Evolutionary conservation across 2,113 vertebrate species (phyloP).

Genomic region (Podocnemis expansa): DNA sequence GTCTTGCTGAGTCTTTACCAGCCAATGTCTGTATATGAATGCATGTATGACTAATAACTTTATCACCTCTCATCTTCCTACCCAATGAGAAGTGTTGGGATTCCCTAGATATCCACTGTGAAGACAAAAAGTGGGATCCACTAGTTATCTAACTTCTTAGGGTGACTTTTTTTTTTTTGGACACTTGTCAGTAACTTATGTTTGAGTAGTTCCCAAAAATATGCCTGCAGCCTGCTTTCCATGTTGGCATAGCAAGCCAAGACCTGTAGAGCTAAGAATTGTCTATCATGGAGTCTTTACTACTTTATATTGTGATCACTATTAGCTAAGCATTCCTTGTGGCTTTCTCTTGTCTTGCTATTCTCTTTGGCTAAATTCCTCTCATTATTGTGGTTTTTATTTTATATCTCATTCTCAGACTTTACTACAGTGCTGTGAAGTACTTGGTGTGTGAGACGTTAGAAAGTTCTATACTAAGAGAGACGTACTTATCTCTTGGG

Average conservation of each 20-base stretch:
- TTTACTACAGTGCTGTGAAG: neutral
- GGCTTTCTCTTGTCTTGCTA: neutral
- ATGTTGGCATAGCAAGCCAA: neutral
- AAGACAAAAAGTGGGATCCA: neutral
- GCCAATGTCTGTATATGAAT: neutral
- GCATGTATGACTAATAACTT: neutral
- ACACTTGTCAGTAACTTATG: neutral
- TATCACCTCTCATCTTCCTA: no score
- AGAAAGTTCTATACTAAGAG: no score
- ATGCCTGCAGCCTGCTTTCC: neutral
- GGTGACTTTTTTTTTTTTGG: neutral
- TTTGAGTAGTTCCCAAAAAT: neutral
- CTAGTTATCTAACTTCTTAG: neutral
- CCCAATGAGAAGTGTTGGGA: neutral
- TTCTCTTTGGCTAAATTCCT: neutral
- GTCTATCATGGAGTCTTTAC: neutral
- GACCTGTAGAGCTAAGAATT: neutral
- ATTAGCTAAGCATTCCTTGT: neutral
- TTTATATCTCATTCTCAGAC: neutral
- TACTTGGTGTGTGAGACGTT: no score
- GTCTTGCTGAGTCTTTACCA: neutral
- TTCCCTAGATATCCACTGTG: neutral
- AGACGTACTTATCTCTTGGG: neutral
- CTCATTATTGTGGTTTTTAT: no score
- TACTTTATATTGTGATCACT: neutral